Evolutionary conservation across 1,140 invertebrate species (phyloP).

Genomic region (Polyergus mexicanus): DNA sequence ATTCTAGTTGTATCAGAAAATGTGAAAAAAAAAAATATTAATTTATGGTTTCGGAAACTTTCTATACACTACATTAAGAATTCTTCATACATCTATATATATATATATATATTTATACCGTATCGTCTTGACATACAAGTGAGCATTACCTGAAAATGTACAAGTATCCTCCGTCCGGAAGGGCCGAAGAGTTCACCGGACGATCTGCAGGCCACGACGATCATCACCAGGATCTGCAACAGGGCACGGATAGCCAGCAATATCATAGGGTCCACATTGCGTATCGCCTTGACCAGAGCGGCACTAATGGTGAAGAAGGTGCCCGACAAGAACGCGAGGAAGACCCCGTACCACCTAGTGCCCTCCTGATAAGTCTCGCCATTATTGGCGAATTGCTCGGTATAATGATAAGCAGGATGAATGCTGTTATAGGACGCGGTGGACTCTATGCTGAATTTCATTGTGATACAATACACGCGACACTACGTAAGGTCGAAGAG

Average conservation of each 20-base stretch:
- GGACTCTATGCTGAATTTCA: slow-evolving; percentile 83
- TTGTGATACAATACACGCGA: slow-evolving; percentile 50
- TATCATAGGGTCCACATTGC: slow-evolving; percentile 86
- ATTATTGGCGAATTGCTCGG: slow-evolving; percentile 83
- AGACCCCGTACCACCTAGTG: slow-evolving; percentile 85
- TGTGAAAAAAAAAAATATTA: background rate
- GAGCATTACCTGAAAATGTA: slow-evolving; percentile 84
- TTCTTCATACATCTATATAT: background rate
- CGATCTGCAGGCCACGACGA: slow-evolving; percentile 77
- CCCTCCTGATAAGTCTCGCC: slow-evolving; percentile 81
- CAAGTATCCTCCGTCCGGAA: slow-evolving; percentile 82
- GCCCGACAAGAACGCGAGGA: slow-evolving; percentile 86
- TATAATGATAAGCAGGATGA: slow-evolving; percentile 81
- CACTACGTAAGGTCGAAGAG: background rate
- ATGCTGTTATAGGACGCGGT: slow-evolving; percentile 84
- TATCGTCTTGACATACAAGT: background rate
- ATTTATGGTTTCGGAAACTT: background rate
- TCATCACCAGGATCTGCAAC: slow-evolving; percentile 84
- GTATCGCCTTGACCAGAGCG: slow-evolving; percentile 85
- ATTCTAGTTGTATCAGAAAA: background rate
- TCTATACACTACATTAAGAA: too few relatives aligned
- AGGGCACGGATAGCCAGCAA: slow-evolving; percentile 84
- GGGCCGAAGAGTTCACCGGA: slow-evolving; percentile 84
- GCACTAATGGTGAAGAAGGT: slow-evolving; percentile 87
- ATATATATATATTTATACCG: background rate